Base-by-base conservation (phyloP, 2,797 vertebrate species). In the Rhincodon typus region DNA sequence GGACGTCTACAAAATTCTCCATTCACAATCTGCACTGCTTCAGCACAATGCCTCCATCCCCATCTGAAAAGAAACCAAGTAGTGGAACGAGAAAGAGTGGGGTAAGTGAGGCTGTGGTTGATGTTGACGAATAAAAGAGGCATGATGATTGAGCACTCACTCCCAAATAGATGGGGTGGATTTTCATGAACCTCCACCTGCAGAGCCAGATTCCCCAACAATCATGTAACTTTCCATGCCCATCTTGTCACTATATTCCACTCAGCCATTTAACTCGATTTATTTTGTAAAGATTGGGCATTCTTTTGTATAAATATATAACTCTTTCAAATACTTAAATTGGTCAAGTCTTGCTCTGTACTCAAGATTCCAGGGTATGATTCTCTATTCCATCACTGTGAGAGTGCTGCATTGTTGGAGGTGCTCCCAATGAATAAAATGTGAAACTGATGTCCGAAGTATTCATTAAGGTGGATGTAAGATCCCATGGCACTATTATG, bases 61-160 rank as follows among this genome's bases (percentile, higher is more conserved):
- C 96, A 12, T 96, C 97, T 8, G 79, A 70, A n/a, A 77, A 91
- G 0, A 96, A 96, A 12, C 34, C 42, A 30, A 69, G 27, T 13
- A n/a, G 34, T 34, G n/a, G 96, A 0, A 97, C 95, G 82, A 96
- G 96, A 96, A 97, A 96, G 42, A 94, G 77, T 46, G 98, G 98
- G 96, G 98, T 98, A 96, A 96, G 97, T 88, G 23, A 21, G 15
- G 53, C 27, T 15, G 82, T 25, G 42, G 21, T 42, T 69, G 42
- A 42, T 93, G 23, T 69, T 42, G 21, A 25, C 69, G 66, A 69
- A 67, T 67, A 69, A 69, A 42, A 13, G 66, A 42, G 90, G 21
- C 67, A 93, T 90, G 53, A 34, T 5, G 30, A 34, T 90, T 90
- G 30, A 57, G 5, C 6, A 17, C 62, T 90, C 53, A 19, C 30